phyloP scores from a whole-genome alignment of 30 jellyfish, hydroid and myxozoan species.

The Chironex yamaguchii region DNA sequence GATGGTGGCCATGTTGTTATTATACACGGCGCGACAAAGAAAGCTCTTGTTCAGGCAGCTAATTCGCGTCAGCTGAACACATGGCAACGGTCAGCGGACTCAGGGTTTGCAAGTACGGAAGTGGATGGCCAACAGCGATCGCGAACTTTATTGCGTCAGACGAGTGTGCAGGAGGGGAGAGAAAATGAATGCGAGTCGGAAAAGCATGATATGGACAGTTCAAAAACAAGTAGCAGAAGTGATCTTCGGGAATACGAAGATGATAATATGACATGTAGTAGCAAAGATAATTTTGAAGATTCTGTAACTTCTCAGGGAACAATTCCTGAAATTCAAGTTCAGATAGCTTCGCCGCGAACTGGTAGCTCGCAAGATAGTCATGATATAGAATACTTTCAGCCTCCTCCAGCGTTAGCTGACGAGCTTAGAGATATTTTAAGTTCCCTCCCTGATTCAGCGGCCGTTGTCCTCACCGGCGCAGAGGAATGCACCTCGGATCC shows the following conservation, averaged over 20 bases:
- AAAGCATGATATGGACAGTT: slow-evolving; percentile 66
- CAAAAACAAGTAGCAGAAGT: slow-evolving; percentile 75
- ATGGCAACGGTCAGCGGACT: slow-evolving; percentile 93
- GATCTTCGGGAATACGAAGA: slow-evolving; percentile 48
- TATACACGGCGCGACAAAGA: slow-evolving; percentile 37
- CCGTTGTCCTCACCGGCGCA: not conserved
- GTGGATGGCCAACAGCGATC: slow-evolving; percentile 65
- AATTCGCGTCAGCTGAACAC: slow-evolving; percentile 60
- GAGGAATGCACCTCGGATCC: not conserved
- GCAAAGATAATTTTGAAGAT: slow-evolving; percentile 21
- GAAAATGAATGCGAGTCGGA: slow-evolving; percentile 48
- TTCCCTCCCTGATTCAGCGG: not conserved
- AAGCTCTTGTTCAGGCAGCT: slow-evolving; percentile 39
- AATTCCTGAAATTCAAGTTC: slow-evolving; percentile 77
- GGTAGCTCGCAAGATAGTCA: not conserved
- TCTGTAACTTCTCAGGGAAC: slow-evolving; percentile 38
- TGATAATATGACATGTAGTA: slow-evolving; percentile 3
- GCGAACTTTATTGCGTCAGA: slow-evolving; percentile 74
- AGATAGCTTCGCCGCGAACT: slow-evolving; percentile 1
- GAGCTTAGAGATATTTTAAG: not conserved
- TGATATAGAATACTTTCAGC: not conserved
- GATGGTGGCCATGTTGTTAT: slow-evolving; percentile 62
- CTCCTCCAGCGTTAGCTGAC: not conserved
- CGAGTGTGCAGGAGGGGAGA: slow-evolving; percentile 73
- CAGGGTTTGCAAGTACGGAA: slow-evolving; percentile 98